Percentiles rank a stretch among this genome's conserved stretches.
Conservation (phyloP, 2,113 vertebrate species). For the Stegastes partitus region DNA sequence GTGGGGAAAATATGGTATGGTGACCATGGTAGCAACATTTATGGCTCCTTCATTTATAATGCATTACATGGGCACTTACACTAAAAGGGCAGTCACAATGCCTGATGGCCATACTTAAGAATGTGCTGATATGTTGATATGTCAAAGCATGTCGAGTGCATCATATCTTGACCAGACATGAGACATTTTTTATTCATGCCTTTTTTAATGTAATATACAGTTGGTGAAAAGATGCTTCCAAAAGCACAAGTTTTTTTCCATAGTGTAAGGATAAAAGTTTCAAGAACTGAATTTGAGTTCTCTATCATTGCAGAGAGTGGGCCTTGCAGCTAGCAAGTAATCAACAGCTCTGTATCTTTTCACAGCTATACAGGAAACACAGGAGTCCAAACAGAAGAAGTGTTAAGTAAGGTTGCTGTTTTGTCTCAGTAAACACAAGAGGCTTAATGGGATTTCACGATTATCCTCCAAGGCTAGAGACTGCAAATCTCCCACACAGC, state of each 20-base stretch:
- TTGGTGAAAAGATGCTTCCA: not conserved
- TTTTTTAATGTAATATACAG: conserved; percentile 7
- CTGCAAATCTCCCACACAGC: conserved; percentile 75
- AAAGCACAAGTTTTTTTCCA: not conserved
- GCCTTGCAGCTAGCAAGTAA: conserved; percentile 29
- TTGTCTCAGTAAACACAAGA: conserved; percentile 80
- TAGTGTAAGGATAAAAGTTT: not conserved
- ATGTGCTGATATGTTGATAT: conserved; percentile 44
- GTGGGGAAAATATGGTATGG: not conserved
- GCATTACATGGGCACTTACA: conserved; percentile 17
- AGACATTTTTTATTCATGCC: conserved; percentile 32
- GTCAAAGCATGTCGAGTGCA: conserved; percentile 9
- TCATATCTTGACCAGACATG: conserved; percentile 15
- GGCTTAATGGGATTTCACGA: conserved; percentile 80
- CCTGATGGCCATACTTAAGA: conserved; percentile 13
- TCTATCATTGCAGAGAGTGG: conserved; percentile 7
- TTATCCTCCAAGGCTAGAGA: conserved; percentile 73
- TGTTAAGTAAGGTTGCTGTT: conserved; percentile 73
- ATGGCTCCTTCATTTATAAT: conserved; percentile 28
- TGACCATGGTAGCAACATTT: not conserved
- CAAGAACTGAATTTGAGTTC: conserved; percentile 12
- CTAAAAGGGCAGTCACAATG: conserved; percentile 14
- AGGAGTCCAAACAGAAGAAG: conserved; percentile 46
- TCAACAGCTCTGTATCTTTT: conserved; percentile 28
- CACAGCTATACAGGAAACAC: conserved; percentile 40